A percentile compares a stretch with the other conserved stretches of the same genome.
These are phyloP conservation scores for Gambusia affinis DNA, from an alignment of 2,113 vertebrate species.

Conservation along the genomic window DNA sequence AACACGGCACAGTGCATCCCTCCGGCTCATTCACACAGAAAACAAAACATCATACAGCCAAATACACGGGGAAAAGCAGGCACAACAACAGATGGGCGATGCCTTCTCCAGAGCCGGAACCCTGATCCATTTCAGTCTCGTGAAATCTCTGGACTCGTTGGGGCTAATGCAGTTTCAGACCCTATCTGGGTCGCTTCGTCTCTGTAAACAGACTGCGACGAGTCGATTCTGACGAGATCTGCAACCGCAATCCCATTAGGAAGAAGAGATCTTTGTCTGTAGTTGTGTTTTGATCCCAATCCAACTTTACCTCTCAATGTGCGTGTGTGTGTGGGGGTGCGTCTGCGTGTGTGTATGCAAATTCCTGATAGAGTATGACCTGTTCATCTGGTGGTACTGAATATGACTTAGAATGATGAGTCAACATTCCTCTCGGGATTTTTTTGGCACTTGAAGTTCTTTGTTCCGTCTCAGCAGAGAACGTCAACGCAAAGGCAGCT, in stretches of 20 bases:
- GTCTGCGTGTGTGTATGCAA: slow-evolving; percentile 27
- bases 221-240: slow-evolving; percentile 43
- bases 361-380: slow-evolving; percentile 27
- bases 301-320: slow-evolving; percentile 36
- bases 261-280: slow-evolving; percentile 61
- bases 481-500: slow-evolving; percentile 37
- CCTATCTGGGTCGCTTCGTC: slow-evolving; percentile 47
- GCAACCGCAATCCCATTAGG: slow-evolving; percentile 63
- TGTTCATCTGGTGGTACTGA: slow-evolving; percentile 54
- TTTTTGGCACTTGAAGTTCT: slow-evolving; percentile 44
- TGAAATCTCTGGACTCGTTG: slow-evolving; percentile 58
- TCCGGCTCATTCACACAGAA: slow-evolving; percentile 25
- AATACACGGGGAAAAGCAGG: background rate
- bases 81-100: slow-evolving; percentile 60
- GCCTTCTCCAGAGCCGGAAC: slow-evolving; percentile 36
- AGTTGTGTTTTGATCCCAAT: slow-evolving; percentile 48
- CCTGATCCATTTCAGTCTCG: slow-evolving; percentile 47
- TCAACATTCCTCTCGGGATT: slow-evolving; percentile 64
- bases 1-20: background rate
- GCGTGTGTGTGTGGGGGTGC: slow-evolving; percentile 25
- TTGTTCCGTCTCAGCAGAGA: slow-evolving; percentile 33
- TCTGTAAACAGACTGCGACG: slow-evolving; percentile 21
- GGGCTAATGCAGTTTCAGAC: slow-evolving; percentile 50
- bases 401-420: slow-evolving; percentile 67
- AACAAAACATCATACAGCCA: slow-evolving; percentile 15